Conservation (phyloP, 2,113 vertebrate genomes). For the Corydoras sp. region DNA sequence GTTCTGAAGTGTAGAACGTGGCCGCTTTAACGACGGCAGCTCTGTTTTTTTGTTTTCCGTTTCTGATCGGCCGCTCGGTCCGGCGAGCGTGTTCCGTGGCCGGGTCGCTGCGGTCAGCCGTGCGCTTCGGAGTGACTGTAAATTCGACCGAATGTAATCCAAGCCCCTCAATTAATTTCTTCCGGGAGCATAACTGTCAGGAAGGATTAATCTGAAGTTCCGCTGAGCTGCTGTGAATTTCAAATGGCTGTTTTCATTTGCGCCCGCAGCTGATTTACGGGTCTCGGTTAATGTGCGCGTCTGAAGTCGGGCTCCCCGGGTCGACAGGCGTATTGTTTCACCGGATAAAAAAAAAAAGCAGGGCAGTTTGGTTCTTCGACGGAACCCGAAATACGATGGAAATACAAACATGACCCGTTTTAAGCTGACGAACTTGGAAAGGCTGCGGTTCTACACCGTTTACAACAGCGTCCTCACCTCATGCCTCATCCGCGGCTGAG, state of each 20-base stretch:
- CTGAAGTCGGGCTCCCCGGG: conserved; percentile 15
- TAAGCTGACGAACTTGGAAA: too few species aligned
- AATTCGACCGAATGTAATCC: conserved; percentile 36
- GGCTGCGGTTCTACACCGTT: too few species aligned
- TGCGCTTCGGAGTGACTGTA: conserved; percentile 18
- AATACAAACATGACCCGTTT: too few species aligned
- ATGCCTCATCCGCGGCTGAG: too few species aligned
- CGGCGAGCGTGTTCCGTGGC: conserved; percentile 15
- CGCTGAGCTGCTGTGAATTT: conserved; percentile 9
- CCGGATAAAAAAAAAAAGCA: background rate
- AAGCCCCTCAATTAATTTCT: conserved; percentile 35
- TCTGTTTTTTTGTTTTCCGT: too few species aligned
- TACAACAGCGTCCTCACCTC: too few species aligned
- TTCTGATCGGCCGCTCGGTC: conserved; percentile 18
- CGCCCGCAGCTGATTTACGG: conserved; percentile 16
- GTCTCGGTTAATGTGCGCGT: conserved; percentile 13
- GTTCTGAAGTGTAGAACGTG: too few species aligned
- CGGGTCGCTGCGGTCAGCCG: conserved; percentile 22
- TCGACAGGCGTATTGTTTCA: conserved; percentile 18
- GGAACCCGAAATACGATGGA: too few species aligned
- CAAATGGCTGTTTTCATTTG: conserved; percentile 34
- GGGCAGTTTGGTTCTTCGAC: too few species aligned
- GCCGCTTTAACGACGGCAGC: too few species aligned
- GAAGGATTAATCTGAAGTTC: conserved; percentile 38
- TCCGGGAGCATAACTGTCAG: conserved; percentile 40